A percentile compares a stretch with the other conserved stretches of the same genome.
These are phyloP conservation scores for Gallinago stenura DNA, from an alignment of 2,797 vertebrate genomes.

Conservation along the genomic window DNA sequence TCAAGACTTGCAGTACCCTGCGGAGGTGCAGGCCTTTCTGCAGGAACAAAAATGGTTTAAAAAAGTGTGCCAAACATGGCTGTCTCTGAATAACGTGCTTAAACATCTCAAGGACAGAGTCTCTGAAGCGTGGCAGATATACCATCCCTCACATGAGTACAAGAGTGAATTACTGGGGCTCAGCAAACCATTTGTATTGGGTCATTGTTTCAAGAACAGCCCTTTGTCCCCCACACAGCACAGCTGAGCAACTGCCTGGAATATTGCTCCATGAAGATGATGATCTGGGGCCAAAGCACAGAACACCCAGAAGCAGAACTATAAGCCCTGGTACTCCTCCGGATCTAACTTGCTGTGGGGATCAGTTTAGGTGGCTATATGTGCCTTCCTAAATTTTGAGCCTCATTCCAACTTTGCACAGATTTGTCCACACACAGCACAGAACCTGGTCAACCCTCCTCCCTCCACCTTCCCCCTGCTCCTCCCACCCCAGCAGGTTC, in stretches of 20 bases:
- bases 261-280: background rate
- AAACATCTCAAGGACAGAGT: background rate
- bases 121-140: background rate
- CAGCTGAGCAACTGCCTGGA: background rate
- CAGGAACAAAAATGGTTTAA: background rate
- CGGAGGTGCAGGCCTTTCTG: background rate
- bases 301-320: background rate
- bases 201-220: background rate
- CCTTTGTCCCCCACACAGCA: background rate
- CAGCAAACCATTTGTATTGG: background rate
- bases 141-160: background rate
- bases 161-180: background rate
- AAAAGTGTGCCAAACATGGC: background rate
- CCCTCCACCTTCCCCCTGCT: background rate
- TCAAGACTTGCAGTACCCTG: background rate
- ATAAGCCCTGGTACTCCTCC: background rate
- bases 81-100: background rate
- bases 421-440: background rate
- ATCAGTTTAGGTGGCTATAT: background rate
- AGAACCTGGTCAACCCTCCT: background rate
- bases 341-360: background rate
- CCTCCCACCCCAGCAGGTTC: background rate
- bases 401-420: background rate
- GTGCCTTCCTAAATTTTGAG: background rate
- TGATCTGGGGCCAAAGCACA: background rate